phyloP scores from a whole-genome alignment of 2,113 vertebrate species.

The Piaya cayana region DNA sequence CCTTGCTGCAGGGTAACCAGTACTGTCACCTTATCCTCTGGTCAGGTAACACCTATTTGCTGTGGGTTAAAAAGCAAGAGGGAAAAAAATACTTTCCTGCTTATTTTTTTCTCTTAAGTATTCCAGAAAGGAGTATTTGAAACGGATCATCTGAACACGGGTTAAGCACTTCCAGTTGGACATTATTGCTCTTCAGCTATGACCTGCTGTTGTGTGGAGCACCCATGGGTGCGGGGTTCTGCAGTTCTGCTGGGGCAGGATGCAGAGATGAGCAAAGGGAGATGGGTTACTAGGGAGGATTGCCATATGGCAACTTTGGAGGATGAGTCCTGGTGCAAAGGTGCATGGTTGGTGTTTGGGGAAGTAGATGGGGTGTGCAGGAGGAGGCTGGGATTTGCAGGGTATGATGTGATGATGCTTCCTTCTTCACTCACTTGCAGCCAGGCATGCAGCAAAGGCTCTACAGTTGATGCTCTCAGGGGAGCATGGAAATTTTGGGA shows the following conservation, averaged over 20 bases:
- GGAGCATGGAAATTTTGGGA: neutral
- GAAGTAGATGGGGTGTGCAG: neutral
- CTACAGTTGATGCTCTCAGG: fast-evolving
- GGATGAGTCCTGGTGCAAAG: neutral
- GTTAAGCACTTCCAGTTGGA: neutral
- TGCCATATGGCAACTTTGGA: fast-evolving
- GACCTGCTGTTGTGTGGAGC: neutral
- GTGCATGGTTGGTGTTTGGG: neutral
- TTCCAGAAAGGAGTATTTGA: neutral
- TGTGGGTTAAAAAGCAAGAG: neutral
- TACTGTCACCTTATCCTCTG: neutral
- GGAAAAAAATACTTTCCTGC: neutral
- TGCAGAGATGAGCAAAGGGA: neutral
- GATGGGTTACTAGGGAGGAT: neutral
- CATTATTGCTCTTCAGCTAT: neutral
- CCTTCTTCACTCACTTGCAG: fast-evolving
- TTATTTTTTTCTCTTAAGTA: neutral
- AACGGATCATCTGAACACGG: neutral
- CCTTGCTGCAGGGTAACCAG: fast-evolving
- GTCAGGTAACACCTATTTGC: neutral
- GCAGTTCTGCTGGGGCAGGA: neutral
- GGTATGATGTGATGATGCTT: neutral
- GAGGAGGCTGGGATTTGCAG: neutral
- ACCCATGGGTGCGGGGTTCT: neutral
- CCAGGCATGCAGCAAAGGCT: neutral